Percentiles rank a stretch among this genome's conserved stretches.
Evolutionary conservation across 2,888 invertebrate genomes (phyloP).

Genomic region (Epinotia bilunana): DNA sequence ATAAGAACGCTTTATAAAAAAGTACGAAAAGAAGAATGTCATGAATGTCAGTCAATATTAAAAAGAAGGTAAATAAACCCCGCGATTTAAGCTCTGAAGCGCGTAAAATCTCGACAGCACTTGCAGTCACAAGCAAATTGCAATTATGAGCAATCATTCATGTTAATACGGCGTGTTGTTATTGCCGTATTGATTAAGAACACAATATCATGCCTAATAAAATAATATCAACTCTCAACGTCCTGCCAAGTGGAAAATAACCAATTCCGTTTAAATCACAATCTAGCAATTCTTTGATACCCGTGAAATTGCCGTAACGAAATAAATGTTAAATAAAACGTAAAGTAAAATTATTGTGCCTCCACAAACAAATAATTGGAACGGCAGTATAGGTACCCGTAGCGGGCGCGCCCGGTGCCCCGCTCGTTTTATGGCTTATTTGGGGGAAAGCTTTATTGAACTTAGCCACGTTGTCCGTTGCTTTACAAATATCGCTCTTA

Average conservation of each 20-base stretch:
- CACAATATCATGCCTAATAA: slow-evolving; percentile 79
- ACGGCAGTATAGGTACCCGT: slow-evolving; percentile 71
- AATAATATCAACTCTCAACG: slow-evolving; percentile 74
- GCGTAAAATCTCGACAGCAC: slow-evolving; percentile 22
- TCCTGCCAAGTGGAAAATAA: slow-evolving; percentile 82
- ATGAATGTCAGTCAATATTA: neutral
- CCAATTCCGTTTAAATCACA: slow-evolving; percentile 83
- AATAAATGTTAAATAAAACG: slow-evolving; percentile 85
- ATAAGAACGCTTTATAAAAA: neutral
- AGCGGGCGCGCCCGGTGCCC: slow-evolving; percentile 77
- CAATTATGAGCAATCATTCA: slow-evolving; percentile 57
- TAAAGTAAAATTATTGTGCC: slow-evolving; percentile 84
- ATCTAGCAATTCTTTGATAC: slow-evolving; percentile 83
- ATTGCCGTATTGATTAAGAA: slow-evolving; percentile 64
- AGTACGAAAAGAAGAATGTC: neutral
- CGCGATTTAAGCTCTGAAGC: neutral
- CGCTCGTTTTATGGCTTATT: slow-evolving; percentile 84
- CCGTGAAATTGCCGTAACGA: slow-evolving; percentile 85
- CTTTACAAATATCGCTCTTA: slow-evolving; percentile 68
- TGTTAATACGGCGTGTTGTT: slow-evolving; percentile 57
- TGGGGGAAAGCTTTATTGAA: slow-evolving; percentile 84
- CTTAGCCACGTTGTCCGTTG: slow-evolving; percentile 75
- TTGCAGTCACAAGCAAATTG: slow-evolving; percentile 53
- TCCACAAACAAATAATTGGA: slow-evolving; percentile 84
- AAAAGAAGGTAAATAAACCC: slow-evolving; percentile 5